Conservation (phyloP, 1,140 invertebrate genomes). For the Charaxes varanes region DNA sequence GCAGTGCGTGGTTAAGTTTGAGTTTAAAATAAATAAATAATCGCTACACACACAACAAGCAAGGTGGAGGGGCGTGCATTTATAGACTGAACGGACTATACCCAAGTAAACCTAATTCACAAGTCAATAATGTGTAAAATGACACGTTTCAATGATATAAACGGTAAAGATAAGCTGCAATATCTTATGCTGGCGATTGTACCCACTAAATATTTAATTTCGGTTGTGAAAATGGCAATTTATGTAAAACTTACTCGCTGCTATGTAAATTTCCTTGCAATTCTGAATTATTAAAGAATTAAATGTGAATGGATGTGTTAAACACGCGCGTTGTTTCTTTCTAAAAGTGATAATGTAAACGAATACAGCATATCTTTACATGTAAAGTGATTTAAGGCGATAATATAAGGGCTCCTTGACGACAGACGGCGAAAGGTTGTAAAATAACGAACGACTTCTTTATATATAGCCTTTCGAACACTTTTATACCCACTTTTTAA, state of each 20-base stretch:
- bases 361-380: conserved; percentile 51
- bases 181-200: conserved; percentile 33
- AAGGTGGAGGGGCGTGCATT: no score
- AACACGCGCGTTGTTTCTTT: conserved; percentile 60
- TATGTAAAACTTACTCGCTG: conserved; percentile 62
- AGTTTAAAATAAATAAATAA: no score
- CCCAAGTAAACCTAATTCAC: no score
- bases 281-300: conserved; percentile 32
- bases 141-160: no score
- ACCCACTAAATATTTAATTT: conserved; percentile 70
- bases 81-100: no score
- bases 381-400: conserved; percentile 23
- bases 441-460: conserved; percentile 11
- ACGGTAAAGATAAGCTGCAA: neutral
- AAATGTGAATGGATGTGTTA: conserved; percentile 57
- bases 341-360: conserved; percentile 54
- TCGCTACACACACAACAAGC: no score
- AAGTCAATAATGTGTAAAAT: no score
- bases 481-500: conserved; percentile 9
- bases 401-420: conserved; percentile 18
- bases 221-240: conserved; percentile 73
- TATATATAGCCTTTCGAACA: conserved; percentile 10
- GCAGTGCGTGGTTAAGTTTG: no score
- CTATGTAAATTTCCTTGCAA: conserved; percentile 58
- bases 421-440: conserved; percentile 21